These are phyloP conservation scores for Rhinophrynus dorsalis DNA, from an alignment of 2,797 vertebrate species.

Conservation along the genomic window DNA sequence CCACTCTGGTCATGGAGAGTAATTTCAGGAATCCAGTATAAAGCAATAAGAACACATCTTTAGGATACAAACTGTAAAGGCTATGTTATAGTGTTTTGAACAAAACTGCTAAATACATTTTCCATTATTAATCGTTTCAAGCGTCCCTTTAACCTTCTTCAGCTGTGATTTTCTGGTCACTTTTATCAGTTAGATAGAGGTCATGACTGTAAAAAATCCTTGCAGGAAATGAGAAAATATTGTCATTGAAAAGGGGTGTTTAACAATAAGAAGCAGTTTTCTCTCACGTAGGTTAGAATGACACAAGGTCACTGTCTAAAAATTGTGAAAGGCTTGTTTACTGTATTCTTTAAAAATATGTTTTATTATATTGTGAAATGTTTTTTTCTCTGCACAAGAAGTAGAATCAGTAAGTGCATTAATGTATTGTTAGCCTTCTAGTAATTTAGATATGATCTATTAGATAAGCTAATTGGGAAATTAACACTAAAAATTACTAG, in stretches of 20 bases:
- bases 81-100: too few relatives aligned
- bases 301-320: slow-evolving; percentile 10
- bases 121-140: background rate
- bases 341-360: background rate
- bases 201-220: slow-evolving; percentile 29
- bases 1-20: too few relatives aligned
- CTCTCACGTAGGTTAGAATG: slow-evolving; percentile 5
- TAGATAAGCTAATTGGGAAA: background rate
- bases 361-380: slow-evolving; percentile 7
- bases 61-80: too few relatives aligned
- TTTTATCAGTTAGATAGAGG: slow-evolving; percentile 37
- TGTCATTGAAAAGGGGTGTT: slow-evolving; percentile 13
- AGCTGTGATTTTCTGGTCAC: background rate
- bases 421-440: background rate
- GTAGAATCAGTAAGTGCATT: background rate
- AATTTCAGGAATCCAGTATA: too few relatives aligned
- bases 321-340: slow-evolving; percentile 13
- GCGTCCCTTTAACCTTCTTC: slow-evolving; percentile 8
- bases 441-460: background rate
- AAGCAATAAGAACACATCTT: too few relatives aligned
- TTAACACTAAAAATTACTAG: too few relatives aligned
- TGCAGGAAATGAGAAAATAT: slow-evolving; percentile 15
- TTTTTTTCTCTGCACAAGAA: background rate
- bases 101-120: too few relatives aligned
- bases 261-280: slow-evolving; percentile 30